phyloP scores from a whole-genome alignment of 2,888 invertebrate genomes.

The Cremastinae sp. region DNA sequence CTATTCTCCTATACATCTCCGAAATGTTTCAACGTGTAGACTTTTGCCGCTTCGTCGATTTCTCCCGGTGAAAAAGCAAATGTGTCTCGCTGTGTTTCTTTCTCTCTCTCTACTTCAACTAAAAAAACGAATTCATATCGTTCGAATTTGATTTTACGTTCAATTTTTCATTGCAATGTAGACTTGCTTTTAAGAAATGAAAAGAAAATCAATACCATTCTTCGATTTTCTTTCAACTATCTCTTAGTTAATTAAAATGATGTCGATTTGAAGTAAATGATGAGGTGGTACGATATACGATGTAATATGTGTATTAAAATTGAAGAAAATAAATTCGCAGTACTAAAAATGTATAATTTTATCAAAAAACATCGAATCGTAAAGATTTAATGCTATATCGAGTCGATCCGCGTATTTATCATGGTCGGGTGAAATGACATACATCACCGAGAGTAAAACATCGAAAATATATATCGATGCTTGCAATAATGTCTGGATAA shows the following conservation, averaged over 20 bases:
- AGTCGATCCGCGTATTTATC: constrained; percentile 42
- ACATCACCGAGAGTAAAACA: constrained; percentile 51
- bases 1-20: constrained; percentile 23
- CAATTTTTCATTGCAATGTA: background rate
- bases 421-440: constrained; percentile 31
- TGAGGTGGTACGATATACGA: too few relatives aligned
- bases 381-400: constrained; percentile 45
- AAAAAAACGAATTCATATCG: constrained; percentile 7
- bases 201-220: background rate
- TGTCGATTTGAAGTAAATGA: too few relatives aligned
- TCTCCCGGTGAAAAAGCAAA: constrained; percentile 13
- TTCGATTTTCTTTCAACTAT: too few relatives aligned
- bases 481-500: constrained; percentile 65
- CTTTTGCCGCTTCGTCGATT: constrained; percentile 43
- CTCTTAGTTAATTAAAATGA: too few relatives aligned
- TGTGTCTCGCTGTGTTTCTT: background rate
- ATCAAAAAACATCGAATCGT: too few relatives aligned
- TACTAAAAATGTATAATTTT: too few relatives aligned
- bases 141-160: background rate
- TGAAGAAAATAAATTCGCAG: background rate
- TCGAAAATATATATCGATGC: constrained; percentile 64
- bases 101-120: background rate
- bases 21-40: constrained; percentile 46
- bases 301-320: too few relatives aligned
- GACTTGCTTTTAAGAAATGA: too few relatives aligned